Conservation (phyloP, 2,797 vertebrate species). For the Acrossocheilus wenchowensis region DNA sequence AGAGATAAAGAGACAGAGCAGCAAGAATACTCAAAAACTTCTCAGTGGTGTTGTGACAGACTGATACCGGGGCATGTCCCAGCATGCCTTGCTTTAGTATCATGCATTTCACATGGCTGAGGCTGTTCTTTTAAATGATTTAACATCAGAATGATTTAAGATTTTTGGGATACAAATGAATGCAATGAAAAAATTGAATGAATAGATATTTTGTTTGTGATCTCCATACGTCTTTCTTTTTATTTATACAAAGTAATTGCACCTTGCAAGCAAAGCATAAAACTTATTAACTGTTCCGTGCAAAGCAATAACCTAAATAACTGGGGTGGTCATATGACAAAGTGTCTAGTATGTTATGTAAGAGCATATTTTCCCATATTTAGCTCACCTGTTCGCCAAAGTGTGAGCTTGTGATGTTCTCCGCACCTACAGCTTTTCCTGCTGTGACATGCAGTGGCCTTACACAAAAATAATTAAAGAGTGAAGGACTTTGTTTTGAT, state of each 20-base stretch:
- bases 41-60: conserved; percentile 7
- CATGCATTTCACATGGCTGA: not conserved
- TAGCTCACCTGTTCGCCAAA: not conserved
- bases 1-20: not conserved
- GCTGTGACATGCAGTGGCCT: conserved; percentile 40
- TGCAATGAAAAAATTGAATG: not conserved
- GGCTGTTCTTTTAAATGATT: not conserved
- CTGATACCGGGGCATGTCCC: conserved; percentile 25
- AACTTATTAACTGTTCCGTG: not conserved
- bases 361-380: conserved; percentile 8
- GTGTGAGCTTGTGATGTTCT: conserved; percentile 26
- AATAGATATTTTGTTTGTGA: not conserved
- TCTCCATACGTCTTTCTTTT: not conserved
- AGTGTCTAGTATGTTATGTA: not conserved
- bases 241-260: not conserved
- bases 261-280: not conserved
- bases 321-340: not conserved
- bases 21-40: not conserved
- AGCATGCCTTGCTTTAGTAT: conserved; percentile 26
- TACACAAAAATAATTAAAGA: conserved; percentile 20
- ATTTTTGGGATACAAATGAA: not conserved
- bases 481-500: conserved; percentile 34
- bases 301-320: not conserved
- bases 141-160: conserved; percentile 8
- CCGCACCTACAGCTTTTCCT: conserved; percentile 43